Evolutionary conservation across 1,140 invertebrate genomes (phyloP).

Genomic region (Delia radicum): DNA sequence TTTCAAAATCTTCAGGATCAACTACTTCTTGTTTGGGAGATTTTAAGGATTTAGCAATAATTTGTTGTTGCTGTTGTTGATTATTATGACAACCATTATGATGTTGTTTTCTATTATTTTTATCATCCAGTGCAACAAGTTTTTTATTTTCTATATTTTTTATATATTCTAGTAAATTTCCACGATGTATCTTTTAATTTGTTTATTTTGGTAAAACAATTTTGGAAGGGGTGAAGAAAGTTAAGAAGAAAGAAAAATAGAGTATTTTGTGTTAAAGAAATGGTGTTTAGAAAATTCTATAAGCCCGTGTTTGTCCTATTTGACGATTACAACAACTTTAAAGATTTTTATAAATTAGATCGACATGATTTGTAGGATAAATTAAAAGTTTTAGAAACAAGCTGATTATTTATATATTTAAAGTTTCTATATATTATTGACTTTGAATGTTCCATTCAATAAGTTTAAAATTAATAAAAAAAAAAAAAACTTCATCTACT

Average conservation of each 20-base stretch:
- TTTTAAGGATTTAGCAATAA: constrained; percentile 20
- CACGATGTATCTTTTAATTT: constrained; percentile 45
- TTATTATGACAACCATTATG: constrained; percentile 33
- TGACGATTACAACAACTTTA: no score
- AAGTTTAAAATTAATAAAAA: background rate
- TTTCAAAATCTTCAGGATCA: background rate
- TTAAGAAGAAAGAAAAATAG: background rate
- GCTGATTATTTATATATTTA: background rate
- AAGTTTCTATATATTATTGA: background rate
- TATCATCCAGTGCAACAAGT: constrained; percentile 29
- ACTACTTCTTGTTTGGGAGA: constrained; percentile 22
- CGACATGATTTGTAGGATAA: no score
- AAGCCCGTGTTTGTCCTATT: no score
- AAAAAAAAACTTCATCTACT: constrained; percentile 46
- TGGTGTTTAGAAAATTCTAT: background rate
- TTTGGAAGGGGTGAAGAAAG: no score
- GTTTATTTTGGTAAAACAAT: no score
- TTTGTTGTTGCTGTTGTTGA: constrained; percentile 21
- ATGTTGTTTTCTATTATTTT: constrained; percentile 32
- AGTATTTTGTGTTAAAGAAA: constrained; percentile 12
- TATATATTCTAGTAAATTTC: constrained; percentile 53
- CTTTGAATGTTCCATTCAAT: no score
- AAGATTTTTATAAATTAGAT: no score
- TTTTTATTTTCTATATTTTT: constrained; percentile 56
- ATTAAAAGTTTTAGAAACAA: no score